phyloP scores from a whole-genome alignment of 2,888 invertebrate species.

The Drosophila mulleri region DNA sequence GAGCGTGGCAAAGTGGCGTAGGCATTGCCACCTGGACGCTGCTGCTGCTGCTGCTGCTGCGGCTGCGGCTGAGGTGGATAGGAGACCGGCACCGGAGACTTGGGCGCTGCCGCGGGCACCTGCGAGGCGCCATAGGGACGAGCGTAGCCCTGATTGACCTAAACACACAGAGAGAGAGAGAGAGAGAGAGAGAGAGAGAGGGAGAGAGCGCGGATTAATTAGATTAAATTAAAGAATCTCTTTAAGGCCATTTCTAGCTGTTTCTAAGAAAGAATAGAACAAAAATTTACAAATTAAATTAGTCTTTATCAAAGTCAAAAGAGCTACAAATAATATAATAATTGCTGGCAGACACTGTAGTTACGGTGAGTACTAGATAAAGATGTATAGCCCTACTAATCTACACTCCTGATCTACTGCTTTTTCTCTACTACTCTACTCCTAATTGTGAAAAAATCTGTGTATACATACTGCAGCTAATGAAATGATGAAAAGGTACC shows the following conservation, averaged over 20 bases:
- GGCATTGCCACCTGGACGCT: conserved; percentile 76
- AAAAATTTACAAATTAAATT: not conserved
- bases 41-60: conserved; percentile 70
- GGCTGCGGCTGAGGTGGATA: conserved; percentile 82
- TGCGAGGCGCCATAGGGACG: conserved; percentile 83
- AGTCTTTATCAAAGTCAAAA: not conserved
- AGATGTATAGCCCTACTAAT: too few relatives aligned
- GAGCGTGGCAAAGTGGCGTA: conserved; percentile 84
- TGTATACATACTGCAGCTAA: too few relatives aligned
- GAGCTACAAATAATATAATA: not conserved
- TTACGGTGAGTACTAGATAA: not conserved
- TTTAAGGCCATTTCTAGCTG: not conserved
- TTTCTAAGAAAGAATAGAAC: not conserved
- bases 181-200: not conserved
- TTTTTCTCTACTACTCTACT: too few relatives aligned
- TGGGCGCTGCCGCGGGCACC: conserved; percentile 79
- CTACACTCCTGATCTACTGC: too few relatives aligned
- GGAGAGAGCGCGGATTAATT: not conserved
- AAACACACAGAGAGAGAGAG: conserved; percentile 4
- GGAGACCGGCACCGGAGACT: conserved; percentile 82
- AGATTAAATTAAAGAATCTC: not conserved
- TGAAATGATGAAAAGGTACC: too few relatives aligned
- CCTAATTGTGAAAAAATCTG: too few relatives aligned
- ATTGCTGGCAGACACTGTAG: conserved; percentile 1
- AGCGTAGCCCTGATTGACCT: conserved; percentile 84